Percentiles rank a stretch among this genome's conserved stretches.
phyloP scores from a whole-genome alignment of 2,797 vertebrate species.

The Danio kyathit region DNA sequence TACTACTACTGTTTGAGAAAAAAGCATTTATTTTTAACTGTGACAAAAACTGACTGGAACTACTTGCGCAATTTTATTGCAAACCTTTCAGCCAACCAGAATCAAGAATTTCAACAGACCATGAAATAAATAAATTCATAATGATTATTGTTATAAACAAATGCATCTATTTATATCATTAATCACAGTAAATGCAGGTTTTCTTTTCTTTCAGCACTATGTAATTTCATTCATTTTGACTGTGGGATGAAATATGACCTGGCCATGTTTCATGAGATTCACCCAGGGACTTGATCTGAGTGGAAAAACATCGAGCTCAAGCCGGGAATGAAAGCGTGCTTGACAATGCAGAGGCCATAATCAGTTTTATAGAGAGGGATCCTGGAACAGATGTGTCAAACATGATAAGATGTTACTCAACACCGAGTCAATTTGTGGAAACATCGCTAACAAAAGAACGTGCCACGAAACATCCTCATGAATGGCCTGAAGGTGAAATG shows the following conservation, averaged over 20 bases:
- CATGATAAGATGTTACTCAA: conserved; percentile 41
- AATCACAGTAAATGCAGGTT: background rate
- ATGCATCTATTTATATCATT: no score
- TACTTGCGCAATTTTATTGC: no score
- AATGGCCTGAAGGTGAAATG: conserved; percentile 43
- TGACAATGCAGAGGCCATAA: conserved; percentile 12
- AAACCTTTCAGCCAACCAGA: no score
- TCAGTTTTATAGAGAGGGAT: conserved; percentile 26
- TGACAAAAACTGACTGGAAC: no score
- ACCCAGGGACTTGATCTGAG: background rate
- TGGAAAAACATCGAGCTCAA: background rate
- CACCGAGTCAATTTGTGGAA: conserved; percentile 37
- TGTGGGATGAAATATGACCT: conserved; percentile 2
- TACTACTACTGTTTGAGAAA: no score
- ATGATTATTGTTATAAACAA: no score
- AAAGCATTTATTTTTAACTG: no score
- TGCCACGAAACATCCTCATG: background rate
- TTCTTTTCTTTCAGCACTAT: background rate
- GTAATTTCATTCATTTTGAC: conserved; percentile 17
- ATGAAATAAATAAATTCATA: no score
- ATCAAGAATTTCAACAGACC: no score
- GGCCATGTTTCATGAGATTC: conserved; percentile 10
- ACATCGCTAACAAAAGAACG: conserved; percentile 18
- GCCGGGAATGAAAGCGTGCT: conserved; percentile 12
- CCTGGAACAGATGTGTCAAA: conserved; percentile 34